Conservation (phyloP, 2,888 invertebrate species). For the Torymus aiolomorphi region DNA sequence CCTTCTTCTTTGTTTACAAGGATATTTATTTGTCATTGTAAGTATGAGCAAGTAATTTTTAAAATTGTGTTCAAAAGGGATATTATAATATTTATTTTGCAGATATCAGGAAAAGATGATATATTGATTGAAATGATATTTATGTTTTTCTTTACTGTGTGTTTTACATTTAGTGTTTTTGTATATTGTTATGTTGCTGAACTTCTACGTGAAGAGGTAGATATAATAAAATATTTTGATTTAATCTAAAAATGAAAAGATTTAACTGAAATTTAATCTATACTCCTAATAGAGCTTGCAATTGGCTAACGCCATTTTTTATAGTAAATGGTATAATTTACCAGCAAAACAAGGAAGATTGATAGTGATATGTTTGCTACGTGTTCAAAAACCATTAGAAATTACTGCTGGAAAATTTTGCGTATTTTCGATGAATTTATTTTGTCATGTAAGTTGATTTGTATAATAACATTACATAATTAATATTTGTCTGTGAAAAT, state of each 20-base stretch:
- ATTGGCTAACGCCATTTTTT: conserved; percentile 61
- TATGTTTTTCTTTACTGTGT: conserved; percentile 45
- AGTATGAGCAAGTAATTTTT: background rate
- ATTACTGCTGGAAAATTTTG: conserved; percentile 67
- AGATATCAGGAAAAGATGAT: background rate
- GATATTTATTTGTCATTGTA: conserved; percentile 41
- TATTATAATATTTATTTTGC: no score
- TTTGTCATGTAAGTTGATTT: conserved; percentile 60
- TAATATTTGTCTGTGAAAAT: no score
- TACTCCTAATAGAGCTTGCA: conserved; percentile 58
- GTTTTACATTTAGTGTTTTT: conserved; percentile 50
- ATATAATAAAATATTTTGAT: no score
- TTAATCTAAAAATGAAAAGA: no score
- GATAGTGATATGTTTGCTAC: conserved; percentile 60
- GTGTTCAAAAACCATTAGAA: conserved; percentile 62
- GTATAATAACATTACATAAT: background rate
- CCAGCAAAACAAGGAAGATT: conserved; percentile 53
- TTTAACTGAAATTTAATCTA: background rate
- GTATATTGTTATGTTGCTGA: conserved; percentile 57
- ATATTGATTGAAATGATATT: conserved; percentile 49
- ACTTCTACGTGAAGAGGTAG: conserved; percentile 53
- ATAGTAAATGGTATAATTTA: conserved; percentile 63
- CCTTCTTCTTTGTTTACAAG: conserved; percentile 37
- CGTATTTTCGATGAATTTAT: conserved; percentile 63
- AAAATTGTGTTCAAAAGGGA: no score